These are phyloP conservation scores for Strix uralensis DNA, from an alignment of 2,113 vertebrate genomes.

Conservation along the genomic window DNA sequence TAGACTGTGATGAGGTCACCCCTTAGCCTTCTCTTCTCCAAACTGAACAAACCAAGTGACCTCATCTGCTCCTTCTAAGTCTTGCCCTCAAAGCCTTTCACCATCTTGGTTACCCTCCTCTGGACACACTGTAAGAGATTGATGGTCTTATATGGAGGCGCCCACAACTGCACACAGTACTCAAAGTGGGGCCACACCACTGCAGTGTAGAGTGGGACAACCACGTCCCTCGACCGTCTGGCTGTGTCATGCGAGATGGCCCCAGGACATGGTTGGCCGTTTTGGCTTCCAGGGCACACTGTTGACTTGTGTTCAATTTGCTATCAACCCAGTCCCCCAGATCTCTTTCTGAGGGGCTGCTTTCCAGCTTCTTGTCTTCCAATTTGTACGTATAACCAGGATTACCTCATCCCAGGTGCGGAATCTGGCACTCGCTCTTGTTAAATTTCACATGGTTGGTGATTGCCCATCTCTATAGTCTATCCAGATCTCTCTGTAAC, in stretches of 20 bases:
- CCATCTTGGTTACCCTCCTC: not conserved
- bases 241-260: not conserved
- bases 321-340: not conserved
- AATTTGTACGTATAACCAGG: not conserved
- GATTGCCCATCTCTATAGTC: not conserved
- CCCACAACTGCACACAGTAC: not conserved
- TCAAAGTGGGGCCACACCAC: not conserved
- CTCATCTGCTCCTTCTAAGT: not conserved
- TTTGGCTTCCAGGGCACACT: not conserved
- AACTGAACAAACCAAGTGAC: not conserved
- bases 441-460: not conserved
- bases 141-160: not conserved
- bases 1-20: too few relatives aligned
- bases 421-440: not conserved
- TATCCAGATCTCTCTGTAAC: not conserved
- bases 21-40: not conserved
- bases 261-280: not conserved
- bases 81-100: not conserved
- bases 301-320: not conserved
- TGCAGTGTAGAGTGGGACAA: not conserved
- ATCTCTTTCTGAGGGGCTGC: too few relatives aligned
- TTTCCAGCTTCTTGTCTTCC: not conserved
- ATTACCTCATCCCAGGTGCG: not conserved
- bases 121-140: too few relatives aligned
- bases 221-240: fast-evolving